Conservation (phyloP, 1,140 invertebrate genomes). For the Penaeus chinensis region DNA sequence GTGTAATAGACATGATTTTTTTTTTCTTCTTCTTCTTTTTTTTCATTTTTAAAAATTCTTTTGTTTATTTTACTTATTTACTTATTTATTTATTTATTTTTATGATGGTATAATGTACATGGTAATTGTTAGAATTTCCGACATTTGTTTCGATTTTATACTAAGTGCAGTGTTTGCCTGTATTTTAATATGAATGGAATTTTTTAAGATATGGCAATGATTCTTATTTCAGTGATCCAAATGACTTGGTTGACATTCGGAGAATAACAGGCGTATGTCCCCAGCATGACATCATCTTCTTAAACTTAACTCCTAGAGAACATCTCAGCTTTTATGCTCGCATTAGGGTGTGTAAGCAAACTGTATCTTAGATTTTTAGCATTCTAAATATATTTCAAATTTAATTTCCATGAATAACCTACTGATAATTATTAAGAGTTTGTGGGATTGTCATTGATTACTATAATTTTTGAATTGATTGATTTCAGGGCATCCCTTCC, state of each 20-base stretch:
- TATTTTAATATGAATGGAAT: background rate
- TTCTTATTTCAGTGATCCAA: slow-evolving; percentile 48
- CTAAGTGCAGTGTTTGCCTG: background rate
- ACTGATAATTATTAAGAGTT: background rate
- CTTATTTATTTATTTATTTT: too few species aligned
- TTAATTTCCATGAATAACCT: background rate
- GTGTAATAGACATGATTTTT: background rate
- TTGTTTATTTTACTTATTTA: too few species aligned
- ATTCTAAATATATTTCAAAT: background rate
- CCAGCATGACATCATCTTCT: slow-evolving; percentile 94
- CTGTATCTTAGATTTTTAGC: background rate
- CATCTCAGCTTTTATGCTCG: slow-evolving; percentile 88
- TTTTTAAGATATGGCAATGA: background rate
- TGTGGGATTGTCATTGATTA: background rate
- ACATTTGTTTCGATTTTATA: too few species aligned
- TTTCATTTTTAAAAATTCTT: too few species aligned
- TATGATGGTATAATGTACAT: too few species aligned
- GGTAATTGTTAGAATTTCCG: too few species aligned
- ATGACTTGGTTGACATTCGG: slow-evolving; percentile 72
- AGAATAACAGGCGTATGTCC: slow-evolving; percentile 88
- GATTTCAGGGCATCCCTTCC: slow-evolving; percentile 39
- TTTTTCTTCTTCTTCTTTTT: too few species aligned
- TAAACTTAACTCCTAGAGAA: slow-evolving; percentile 89
- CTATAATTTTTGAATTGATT: background rate
- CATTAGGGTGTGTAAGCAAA: slow-evolving; percentile 70